Evolutionary conservation across 1,140 invertebrate genomes (phyloP).

Genomic region (Cherax quadricarinatus): DNA sequence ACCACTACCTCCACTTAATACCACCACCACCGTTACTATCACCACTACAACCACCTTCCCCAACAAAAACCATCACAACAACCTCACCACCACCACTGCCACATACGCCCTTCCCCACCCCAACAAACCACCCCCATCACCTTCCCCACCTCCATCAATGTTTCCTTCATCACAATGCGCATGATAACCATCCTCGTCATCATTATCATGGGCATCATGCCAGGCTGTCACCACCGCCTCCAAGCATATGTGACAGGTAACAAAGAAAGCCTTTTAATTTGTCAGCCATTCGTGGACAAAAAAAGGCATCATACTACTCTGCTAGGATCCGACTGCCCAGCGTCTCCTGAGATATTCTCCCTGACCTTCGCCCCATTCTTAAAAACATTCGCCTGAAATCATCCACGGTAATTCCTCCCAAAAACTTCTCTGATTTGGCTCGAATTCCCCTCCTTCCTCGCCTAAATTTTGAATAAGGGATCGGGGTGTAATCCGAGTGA

Average conservation of each 20-base stretch:
- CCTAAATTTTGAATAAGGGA: background rate
- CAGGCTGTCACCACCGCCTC: constrained; percentile 47
- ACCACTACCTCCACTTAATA: too few species aligned
- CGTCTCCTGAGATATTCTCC: background rate
- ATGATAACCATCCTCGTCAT: constrained; percentile 53
- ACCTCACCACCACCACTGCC: too few species aligned
- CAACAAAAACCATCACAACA: too few species aligned
- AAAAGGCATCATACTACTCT: constrained; percentile 52
- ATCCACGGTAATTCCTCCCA: background rate
- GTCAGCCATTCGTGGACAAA: constrained; percentile 59
- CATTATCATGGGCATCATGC: constrained; percentile 66
- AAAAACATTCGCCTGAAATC: constrained; percentile 42
- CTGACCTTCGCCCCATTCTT: constrained; percentile 18
- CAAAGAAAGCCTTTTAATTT: constrained; percentile 70
- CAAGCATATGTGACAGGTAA: constrained; percentile 64
- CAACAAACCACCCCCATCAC: too few species aligned
- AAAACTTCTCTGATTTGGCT: background rate
- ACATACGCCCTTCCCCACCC: too few species aligned
- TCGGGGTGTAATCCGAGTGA: background rate
- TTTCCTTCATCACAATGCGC: constrained; percentile 45
- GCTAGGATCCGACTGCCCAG: constrained; percentile 11
- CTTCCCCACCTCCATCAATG: background rate
- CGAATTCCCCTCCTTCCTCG: background rate
- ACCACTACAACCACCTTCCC: too few species aligned
- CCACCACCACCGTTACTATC: too few species aligned